Evolutionary conservation across 2,113 vertebrate genomes (phyloP).

Genomic region (Mastomys natalensis): DNA sequence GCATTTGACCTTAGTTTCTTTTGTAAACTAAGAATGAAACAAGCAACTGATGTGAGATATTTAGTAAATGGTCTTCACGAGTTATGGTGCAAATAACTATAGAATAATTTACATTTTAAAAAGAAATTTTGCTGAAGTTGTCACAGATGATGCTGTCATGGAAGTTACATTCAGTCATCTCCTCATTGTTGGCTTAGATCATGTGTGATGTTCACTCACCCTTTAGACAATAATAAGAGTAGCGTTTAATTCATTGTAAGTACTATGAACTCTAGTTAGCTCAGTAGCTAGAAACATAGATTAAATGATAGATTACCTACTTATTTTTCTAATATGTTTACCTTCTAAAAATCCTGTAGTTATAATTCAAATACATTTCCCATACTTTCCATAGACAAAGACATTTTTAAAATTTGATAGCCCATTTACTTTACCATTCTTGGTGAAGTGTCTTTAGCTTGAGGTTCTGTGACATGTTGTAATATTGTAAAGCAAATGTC

Average conservation of each 20-base stretch:
- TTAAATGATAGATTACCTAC: not conserved
- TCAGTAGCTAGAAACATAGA: conserved; percentile 25
- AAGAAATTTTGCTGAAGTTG: conserved; percentile 27
- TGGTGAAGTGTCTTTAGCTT: conserved; percentile 4
- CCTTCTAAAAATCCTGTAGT: not conserved
- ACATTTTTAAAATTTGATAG: not conserved
- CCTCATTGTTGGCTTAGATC: not conserved
- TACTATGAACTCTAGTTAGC: not conserved
- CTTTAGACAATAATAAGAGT: conserved; percentile 9
- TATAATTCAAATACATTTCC: not conserved
- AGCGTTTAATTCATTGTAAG: not conserved
- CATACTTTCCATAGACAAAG: not conserved
- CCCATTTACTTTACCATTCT: not conserved
- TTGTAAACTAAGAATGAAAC: conserved; percentile 36
- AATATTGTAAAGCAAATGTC: not conserved
- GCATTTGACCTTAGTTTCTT: conserved; percentile 31
- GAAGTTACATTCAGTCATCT: not conserved
- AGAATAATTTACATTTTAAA: conserved; percentile 7
- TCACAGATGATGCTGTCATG: not conserved
- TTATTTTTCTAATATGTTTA: not conserved
- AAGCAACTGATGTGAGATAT: not conserved
- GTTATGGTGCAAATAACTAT: not conserved
- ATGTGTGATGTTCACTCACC: not conserved
- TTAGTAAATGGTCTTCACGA: not conserved
- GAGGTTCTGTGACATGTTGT: not conserved